Evolutionary conservation across 2,113 vertebrate species (phyloP), one percentile per base, ranked within the genome.

Genomic region (Chauna torquata): DNA sequence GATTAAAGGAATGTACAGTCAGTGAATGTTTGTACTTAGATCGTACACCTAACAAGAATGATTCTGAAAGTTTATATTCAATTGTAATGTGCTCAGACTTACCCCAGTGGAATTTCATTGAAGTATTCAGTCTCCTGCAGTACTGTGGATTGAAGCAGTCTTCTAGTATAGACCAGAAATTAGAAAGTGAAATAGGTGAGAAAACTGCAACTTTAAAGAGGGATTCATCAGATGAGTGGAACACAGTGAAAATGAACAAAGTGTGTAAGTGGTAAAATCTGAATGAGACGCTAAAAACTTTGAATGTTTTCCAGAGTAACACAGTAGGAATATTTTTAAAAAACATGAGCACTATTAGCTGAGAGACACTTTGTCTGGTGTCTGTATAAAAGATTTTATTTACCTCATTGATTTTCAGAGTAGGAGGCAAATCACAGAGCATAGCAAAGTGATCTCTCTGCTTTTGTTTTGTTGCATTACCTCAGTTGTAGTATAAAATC

Each of bases 361-460:
- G 61, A 91, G 83, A 94, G 47, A 76, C 38, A n/a, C 23, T n/a
- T 32, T 89, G 45, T 49, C 80, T 94, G 40, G 4, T 82, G 65
- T 72, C 61, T 76, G 49, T 82, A 66, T 59, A 62, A 85, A 92
- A 70, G 19, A 74, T 71, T 71, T 84, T 89, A 89, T 90, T 95
- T 95, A 83, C 68, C 58, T 94, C 58, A 66, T 45, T 95, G 78
- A 70, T 92, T 95, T 95, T 94, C 91, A 85, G 91, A 92, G 88
- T 69, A 82, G 86, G 84, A 94, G 64, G 77, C 86, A 81, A 82
- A 96, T 96, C 66, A 85, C 55, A 82, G 55, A 85, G 89, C 94
- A 95, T 87, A 74, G 92, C 94, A 92, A 91, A 97, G n/a, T 66
- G 6, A 86, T 95, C 81, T 95, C 94, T 91, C 75, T 94, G 87